Evolutionary conservation across 2,113 vertebrate species (phyloP), one percentile per base, ranked within the genome.

Genomic region (Aptenodytes patagonicus): DNA sequence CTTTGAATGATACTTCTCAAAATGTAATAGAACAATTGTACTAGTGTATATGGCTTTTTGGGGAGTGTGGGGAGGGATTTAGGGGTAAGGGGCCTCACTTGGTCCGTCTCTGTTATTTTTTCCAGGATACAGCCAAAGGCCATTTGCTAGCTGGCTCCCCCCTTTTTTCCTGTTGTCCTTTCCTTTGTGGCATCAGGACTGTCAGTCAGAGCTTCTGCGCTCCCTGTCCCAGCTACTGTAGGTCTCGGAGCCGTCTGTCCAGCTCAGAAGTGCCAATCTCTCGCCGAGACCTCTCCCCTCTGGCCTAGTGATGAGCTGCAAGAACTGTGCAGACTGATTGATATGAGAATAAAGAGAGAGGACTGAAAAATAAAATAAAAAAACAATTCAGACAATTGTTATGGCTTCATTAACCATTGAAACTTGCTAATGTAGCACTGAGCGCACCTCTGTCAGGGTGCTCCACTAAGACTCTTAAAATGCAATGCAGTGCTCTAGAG

Each of bases 51-150:
- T 83, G 83, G 36, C 84, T 95, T 89, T 96, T 81, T 13, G 97
- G 93, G 86, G 90, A 86, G 52, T 47, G 65, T 66, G 81, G 92
- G 91, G 96, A 93, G 96, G 96, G 94, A 60, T 92, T 96, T 96
- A 98, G 89, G 94, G 94, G 83, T 75, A 91, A 92, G 70, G 52
- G 68, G 55, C 90, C 92, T 97, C 70, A 93, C 86, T 97, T 97
- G 96, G 98, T 98, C 98, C 94, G 21, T 97, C 58, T 97, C 84
- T 98, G 91, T 97, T 97, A 76, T 97, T 97, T 98, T 98, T 98
- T 98, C 95, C 97, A 98, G 98, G 97, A 97, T 96, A 98, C 98
- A 98, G 93, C 94, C 96, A 98, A 97, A 98, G 94, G 97, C 89
- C 89, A 81, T 91, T 97, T 98, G 94, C 94, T 98, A 97, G 96